Evolutionary conservation across 92 coral and sea anemone genomes (phyloP).

Genomic region (Pocillopora grandis): DNA sequence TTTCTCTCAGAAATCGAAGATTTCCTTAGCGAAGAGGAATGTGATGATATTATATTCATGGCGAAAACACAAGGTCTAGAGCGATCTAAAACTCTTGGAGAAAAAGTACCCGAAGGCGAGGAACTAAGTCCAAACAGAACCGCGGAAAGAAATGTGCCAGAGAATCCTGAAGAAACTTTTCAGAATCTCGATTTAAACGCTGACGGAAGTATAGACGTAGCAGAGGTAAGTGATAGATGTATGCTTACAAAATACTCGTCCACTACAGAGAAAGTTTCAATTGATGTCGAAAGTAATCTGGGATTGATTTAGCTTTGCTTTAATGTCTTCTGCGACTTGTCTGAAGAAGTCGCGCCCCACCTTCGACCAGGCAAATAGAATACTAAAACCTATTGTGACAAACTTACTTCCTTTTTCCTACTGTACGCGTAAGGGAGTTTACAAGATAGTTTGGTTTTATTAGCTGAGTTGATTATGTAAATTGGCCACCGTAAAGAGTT

Average conservation of each 20-base stretch:
- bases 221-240: constrained; percentile 52
- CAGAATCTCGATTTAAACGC: constrained; percentile 41
- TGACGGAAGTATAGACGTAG: constrained; percentile 56
- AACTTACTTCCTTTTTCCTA: too few relatives aligned
- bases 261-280: neutral
- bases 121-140: constrained; percentile 20
- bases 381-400: too few relatives aligned
- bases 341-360: too few relatives aligned
- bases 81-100: constrained; percentile 62
- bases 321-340: too few relatives aligned
- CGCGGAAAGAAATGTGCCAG: neutral
- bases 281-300: too few relatives aligned
- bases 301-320: too few relatives aligned
- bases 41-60: constrained; percentile 82
- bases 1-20: constrained; percentile 70
- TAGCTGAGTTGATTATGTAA: too few relatives aligned
- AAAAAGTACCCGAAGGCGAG: constrained; percentile 9
- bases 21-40: constrained; percentile 81
- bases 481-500: too few relatives aligned
- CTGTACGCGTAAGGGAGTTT: too few relatives aligned
- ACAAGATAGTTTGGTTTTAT: too few relatives aligned
- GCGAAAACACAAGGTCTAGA: constrained; percentile 81
- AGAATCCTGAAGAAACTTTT: constrained; percentile 43
- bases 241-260: neutral
- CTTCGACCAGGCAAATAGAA: too few relatives aligned